phyloP scores from a whole-genome alignment of 1,140 invertebrate genomes.

The Chironomus striatipennis region DNA sequence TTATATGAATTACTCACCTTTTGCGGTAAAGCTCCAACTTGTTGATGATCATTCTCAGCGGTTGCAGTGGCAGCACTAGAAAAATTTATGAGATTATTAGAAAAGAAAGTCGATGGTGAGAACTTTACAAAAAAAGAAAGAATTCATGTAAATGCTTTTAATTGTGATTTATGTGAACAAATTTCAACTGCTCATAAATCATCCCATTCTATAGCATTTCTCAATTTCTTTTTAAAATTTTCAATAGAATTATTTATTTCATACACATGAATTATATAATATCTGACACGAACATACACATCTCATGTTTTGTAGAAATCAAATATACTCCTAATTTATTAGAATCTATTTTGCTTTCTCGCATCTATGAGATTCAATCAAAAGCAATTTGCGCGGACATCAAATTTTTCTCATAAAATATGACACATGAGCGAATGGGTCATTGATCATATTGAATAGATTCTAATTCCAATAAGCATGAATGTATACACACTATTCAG shows the following conservation, averaged over 20 bases:
- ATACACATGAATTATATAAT: too few species aligned
- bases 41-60: conserved; percentile 9
- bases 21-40: conserved; percentile 10
- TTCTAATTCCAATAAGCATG: background rate
- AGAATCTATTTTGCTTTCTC: too few species aligned
- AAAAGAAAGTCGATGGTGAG: background rate
- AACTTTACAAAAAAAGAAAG: background rate
- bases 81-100: background rate
- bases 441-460: background rate
- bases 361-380: too few species aligned
- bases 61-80: background rate
- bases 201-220: background rate
- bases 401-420: too few species aligned
- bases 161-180: background rate
- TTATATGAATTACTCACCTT: background rate
- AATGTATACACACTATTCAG: background rate
- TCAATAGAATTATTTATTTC: background rate
- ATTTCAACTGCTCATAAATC: background rate
- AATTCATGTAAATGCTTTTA: background rate
- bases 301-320: too few species aligned
- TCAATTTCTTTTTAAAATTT: background rate
- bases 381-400: too few species aligned
- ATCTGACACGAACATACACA: too few species aligned
- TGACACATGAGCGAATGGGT: too few species aligned
- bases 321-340: too few species aligned